Base-by-base conservation (phyloP, 2,797 vertebrate genomes). In the Poecilia velifera region DNA sequence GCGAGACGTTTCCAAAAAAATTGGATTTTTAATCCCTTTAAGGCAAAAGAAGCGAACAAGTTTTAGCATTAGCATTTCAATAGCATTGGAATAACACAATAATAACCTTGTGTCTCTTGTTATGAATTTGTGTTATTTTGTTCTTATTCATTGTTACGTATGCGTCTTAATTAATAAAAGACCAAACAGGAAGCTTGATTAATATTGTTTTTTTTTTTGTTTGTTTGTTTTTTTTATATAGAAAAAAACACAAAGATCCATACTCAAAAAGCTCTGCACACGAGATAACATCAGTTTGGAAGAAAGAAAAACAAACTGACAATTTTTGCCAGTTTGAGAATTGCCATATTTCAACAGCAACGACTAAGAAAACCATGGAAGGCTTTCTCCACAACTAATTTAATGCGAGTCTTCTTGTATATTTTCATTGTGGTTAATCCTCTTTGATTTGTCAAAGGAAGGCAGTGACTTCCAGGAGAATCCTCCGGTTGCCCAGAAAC, bases 401-500 rank as follows among this genome's bases (percentile, higher is more conserved):
- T 39, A 36, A 31, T 73, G 14, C 47, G n/a, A 53, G 4, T 4
- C 36, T 28, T 7, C 9, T 55, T 73, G 31, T 77, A 13, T 49
- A 62, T 70, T 80, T 80, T 72, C 39, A 18, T 59, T 43, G 73
- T 73, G 36, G 45, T 39, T 70, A 70, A 80, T 47, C 68, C 64
- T 73, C 47, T 74, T 79, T 45, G 28, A 36, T 41, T 18, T 51
- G 31, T 39, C 28, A 78, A 53, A 28, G 70, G 39, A 55, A 78
- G 51, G 18, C 25, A 2, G 36, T 45, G 78, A 76, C 74, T 72
- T 82, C 39, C 64, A 43, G 64, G 47, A 77, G 53, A 41, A 45
- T 57, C 55, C 39, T 57, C 57, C 2, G 8, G 77, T 79, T 75
- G 57, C 80, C 72, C 75, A 75, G 79, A 81, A 78, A 87, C 41